Conservation (phyloP, 2,113 vertebrate genomes). For the Varanus komodoensis region DNA sequence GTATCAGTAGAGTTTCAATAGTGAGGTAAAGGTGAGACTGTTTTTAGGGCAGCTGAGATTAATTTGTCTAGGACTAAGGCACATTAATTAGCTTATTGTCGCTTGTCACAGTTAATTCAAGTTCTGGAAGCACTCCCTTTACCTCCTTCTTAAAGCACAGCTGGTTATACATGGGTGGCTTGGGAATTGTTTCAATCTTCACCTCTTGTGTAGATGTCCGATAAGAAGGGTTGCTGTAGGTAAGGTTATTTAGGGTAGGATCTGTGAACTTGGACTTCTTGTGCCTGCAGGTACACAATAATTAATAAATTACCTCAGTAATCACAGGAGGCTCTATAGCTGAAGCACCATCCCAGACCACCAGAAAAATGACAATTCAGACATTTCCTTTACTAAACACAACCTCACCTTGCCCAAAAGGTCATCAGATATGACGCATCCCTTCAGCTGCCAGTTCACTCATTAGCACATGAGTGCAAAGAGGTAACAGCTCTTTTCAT, state of each 20-base stretch:
- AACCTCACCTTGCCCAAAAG: not conserved
- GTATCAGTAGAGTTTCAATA: not conserved
- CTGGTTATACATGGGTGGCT: constrained; percentile 93
- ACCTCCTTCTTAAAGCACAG: constrained; percentile 98
- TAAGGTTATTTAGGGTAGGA: constrained; percentile 91
- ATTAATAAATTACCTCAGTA: constrained; percentile 41
- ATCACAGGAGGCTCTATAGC: not conserved
- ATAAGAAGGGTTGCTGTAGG: constrained; percentile 98
- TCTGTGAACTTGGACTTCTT: constrained; percentile 96
- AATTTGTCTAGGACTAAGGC: constrained; percentile 1
- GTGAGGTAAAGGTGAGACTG: not conserved
- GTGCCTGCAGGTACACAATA: constrained; percentile 81
- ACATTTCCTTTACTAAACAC: not conserved
- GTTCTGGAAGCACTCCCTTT: constrained; percentile 45
- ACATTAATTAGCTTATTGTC: constrained; percentile 3
- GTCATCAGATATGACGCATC: not conserved
- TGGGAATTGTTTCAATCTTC: constrained; percentile 94
- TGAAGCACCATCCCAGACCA: not conserved
- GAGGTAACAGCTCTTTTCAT: not conserved
- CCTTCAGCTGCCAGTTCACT: constrained; percentile 5
- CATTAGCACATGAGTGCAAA: not conserved
- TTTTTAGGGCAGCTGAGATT: not conserved
- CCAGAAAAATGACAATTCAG: constrained; percentile 5
- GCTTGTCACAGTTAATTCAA: not conserved
- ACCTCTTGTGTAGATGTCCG: constrained; percentile 97